Base-by-base conservation (phyloP, 2,113 vertebrate genomes). In the Coracopsis vasa region DNA sequence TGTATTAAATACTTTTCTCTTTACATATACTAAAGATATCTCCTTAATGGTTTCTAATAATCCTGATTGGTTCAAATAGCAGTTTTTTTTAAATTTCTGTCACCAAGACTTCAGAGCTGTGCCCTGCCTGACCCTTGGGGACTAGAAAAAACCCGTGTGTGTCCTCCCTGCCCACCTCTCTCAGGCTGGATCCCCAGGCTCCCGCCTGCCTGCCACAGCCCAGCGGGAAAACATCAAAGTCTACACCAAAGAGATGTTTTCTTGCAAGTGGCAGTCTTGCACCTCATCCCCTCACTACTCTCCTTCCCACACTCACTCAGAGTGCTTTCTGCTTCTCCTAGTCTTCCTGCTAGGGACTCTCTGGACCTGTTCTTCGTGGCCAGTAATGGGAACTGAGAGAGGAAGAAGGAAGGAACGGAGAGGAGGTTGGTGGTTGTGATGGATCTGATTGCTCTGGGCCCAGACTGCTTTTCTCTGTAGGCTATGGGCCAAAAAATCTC, bases 21-120 rank as follows among this genome's bases (percentile, higher is more conserved):
- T 70, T 94, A 93, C 97, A 91, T 96, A 98, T 94, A 97, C 95
- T 96, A 98, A 91, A 97, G 90, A 98, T 95, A 94, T 97, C 45
- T 97, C 70, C 78, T 93, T 87, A 86, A 45, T 91, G 71, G 70
- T 67, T 96, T 92, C 94, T 96, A 97, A 93, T 95, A 97, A 96
- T 97, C 96, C 92, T 96, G 95, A 97, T 97, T 97, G 88, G 92
- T 89, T 97, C 95, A 96, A 90, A 80, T 65, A 96, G 84, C 65
- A 97, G 85, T 82, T 95, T 96, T 62, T 82, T 77, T 69, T 66
- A 62, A 62, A 51, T 86, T 86, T 74, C 88, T 47, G 37, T 65
- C 85, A 86, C 92, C 73, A 89, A 86, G 91, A 88, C 83, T 86
- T 85, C 92, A 89, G 92, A 95, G 82, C 60, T 83, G 47, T 60